Evolutionary conservation across 1,140 invertebrate genomes (phyloP), one percentile per base, ranked within the genome.

Genomic region (Musca vetustissima): DNA sequence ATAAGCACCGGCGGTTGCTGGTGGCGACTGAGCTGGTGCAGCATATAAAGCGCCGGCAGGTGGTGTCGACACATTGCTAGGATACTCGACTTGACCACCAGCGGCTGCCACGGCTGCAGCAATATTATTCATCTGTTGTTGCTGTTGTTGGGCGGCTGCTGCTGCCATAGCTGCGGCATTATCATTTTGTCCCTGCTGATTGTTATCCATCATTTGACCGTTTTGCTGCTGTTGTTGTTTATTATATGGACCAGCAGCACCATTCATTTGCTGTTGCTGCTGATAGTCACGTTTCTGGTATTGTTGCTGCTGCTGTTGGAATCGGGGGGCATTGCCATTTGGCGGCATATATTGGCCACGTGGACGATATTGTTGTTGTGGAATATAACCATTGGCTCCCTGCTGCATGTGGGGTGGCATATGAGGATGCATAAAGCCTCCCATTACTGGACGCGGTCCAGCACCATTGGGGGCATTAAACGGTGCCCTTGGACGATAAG

Each of bases 281-380:
- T 73, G 78, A 61, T 80, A 79, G 13, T 80, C 78, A 13, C 78
- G 76, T 36, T 80, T 80, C 22, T 76, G 78, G 65, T 76, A 74
- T 66, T 80, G 78, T 50, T 80, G 78, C 22, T 76, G 78, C 66
- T 76, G 74, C 66, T 80, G 78, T 50, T 80, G 78, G 66, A 80
- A 80, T n/a, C 78, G 75, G 24, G 76, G 78, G 70, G 78, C 75
- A 22, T 76, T 79, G 11, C 75, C 71, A 76, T 76, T 77, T 3
- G 72, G 75, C 25, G 76, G 79, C 68, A 78, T 72, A 65, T 76
- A 80, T 52, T 81, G 79, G 8, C 75, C 71, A 19, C 79, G 76
- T 22, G 74, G 67, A 13, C 79, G 76, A 70, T 76, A 81, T 28
- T 69, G 70, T 14, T 69, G 71, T 53, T 67, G 71, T 7, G 75